phyloP scores from a whole-genome alignment of 2,113 vertebrate species.

The Tenebrosternarchus preto region DNA sequence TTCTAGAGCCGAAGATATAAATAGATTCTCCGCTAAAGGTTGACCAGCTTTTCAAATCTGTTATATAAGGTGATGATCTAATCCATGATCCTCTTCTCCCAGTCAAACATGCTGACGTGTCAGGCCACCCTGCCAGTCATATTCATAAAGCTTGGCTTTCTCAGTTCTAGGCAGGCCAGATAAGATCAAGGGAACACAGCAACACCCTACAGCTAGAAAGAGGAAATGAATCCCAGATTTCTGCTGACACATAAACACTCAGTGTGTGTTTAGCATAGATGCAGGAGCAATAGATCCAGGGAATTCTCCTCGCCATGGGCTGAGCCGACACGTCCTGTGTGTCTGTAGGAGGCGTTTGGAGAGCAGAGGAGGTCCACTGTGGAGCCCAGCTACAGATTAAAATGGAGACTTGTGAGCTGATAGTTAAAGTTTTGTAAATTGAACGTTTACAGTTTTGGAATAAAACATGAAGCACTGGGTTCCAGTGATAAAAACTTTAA shows the following conservation, averaged over 20 bases:
- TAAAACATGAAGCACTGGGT: too few relatives aligned
- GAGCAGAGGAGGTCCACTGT: not conserved
- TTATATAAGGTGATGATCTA: not conserved
- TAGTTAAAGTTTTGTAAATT: not conserved
- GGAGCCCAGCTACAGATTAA: not conserved
- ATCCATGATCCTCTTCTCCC: not conserved
- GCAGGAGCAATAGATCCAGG: not conserved
- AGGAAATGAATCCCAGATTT: constrained; percentile 38
- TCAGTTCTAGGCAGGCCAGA: not conserved
- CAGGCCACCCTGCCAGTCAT: constrained; percentile 11
- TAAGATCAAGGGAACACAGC: constrained; percentile 10
- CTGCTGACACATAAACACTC: constrained; percentile 5
- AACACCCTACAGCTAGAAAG: constrained; percentile 20
- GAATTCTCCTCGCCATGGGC: not conserved
- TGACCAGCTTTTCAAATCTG: not conserved
- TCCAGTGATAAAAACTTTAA: too few relatives aligned
- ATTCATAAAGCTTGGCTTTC: constrained; percentile 15
- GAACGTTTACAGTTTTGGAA: too few relatives aligned
- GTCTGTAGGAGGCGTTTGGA: not conserved
- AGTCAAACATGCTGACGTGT: not conserved
- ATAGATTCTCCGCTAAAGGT: not conserved
- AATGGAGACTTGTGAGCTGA: not conserved
- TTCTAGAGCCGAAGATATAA: not conserved
- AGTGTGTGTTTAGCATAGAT: not conserved
- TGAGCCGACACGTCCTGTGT: not conserved